phyloP scores from a whole-genome alignment of 64 coral and sea anemone species.

The Dendronephthya gigantea region DNA sequence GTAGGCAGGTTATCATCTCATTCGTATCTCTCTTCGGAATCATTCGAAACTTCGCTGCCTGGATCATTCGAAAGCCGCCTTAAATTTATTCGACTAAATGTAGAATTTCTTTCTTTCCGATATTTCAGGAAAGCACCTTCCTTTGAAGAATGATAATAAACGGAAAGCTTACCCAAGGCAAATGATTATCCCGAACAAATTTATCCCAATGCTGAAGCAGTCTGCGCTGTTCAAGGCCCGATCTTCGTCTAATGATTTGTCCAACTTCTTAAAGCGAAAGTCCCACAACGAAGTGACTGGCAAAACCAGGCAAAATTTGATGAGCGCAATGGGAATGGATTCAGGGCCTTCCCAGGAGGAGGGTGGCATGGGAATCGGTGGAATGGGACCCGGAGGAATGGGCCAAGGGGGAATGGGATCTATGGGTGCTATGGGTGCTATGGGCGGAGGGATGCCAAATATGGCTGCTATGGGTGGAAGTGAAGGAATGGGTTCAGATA shows the following conservation, averaged over 20 bases:
- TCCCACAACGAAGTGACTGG: background rate
- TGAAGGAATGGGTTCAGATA: slow-evolving; percentile 4
- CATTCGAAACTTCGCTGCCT: background rate
- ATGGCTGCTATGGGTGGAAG: background rate
- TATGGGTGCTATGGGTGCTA: background rate
- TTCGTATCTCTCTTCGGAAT: too few species aligned
- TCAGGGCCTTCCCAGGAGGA: background rate
- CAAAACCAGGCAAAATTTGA: slow-evolving; percentile 7
- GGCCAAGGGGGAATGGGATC: slow-evolving; percentile 5
- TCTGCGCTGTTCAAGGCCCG: background rate
- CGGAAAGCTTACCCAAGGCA: background rate
- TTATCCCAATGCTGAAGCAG: background rate
- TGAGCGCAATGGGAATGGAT: slow-evolving; percentile 19
- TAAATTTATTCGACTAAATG: background rate
- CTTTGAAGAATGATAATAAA: background rate
- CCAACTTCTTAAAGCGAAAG: background rate
- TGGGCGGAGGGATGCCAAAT: background rate
- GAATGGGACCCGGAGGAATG: background rate
- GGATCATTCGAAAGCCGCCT: too few species aligned
- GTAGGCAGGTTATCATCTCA: too few species aligned
- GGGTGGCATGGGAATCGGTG: slow-evolving; percentile 21
- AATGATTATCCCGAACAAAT: slow-evolving; percentile 8
- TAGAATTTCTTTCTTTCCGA: background rate
- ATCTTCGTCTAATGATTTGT: background rate
- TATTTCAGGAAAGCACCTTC: background rate